Conservation (phyloP, 2,888 invertebrate genomes). For the Eucriotettix oculatus region DNA sequence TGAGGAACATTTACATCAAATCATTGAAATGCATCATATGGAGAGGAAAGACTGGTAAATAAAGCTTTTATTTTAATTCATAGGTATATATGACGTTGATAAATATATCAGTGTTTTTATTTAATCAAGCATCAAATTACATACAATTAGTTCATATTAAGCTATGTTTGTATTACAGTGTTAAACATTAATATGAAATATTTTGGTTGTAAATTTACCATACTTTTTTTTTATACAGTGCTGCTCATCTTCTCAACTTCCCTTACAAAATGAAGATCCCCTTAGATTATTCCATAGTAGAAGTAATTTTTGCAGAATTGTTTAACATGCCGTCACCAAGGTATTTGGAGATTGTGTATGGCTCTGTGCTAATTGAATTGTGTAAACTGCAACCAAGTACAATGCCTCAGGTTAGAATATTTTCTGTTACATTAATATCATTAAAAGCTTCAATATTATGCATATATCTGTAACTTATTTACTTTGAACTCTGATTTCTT, state of each 20-base stretch:
- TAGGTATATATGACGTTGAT: no score
- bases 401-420: slow-evolving; percentile 64
- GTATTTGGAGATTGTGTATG: slow-evolving; percentile 83
- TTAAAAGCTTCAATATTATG: background rate
- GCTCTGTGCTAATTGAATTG: slow-evolving; percentile 87
- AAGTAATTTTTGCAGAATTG: slow-evolving; percentile 87
- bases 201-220: no score
- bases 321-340: slow-evolving; percentile 83
- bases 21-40: slow-evolving; percentile 69
- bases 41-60: slow-evolving; percentile 83
- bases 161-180: no score
- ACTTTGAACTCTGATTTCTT: no score
- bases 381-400: slow-evolving; percentile 93
- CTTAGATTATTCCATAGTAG: slow-evolving; percentile 93
- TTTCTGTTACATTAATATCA: background rate
- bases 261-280: slow-evolving; percentile 89
- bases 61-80: background rate
- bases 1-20: slow-evolving; percentile 91
- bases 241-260: slow-evolving; percentile 78
- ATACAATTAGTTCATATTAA: no score
- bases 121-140: no score
- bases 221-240: slow-evolving; percentile 31
- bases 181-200: no score
- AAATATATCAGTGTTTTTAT: no score
- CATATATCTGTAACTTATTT: no score